Evolutionary conservation across 37 sponge, comb jelly and placozoan genomes (phyloP), one percentile per base, ranked within the genome.

Genomic region (Aplysina aerophoba): DNA sequence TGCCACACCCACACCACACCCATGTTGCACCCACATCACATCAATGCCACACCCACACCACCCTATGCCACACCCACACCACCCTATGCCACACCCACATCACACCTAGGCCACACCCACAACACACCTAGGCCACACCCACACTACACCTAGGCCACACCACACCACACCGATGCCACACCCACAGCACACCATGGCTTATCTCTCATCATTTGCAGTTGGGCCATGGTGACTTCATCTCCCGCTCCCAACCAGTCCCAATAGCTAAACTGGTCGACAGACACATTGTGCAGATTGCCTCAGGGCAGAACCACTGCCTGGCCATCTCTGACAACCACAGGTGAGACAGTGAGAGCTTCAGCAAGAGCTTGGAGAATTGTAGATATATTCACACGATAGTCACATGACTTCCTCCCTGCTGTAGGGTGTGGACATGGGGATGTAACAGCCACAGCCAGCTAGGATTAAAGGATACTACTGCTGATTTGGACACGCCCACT

Each of bases 381-480:
- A 36, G 4, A 13, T 73, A 28, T 33, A 73, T 11, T 22, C 74
- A 73, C 34, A 73, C 74, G 22, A n/a, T 38, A 40, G 2, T 40
- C 79, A 73, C 54, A 2, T 14, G 4, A 28, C 28, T 11, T n/a
- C 64, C 28, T 14, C 11, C 24, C 4, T 44, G 31, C 41, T 30
- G 12, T 73, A 93, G 93, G 73, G 85, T 90, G 21, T 95, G 91
- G 89, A 81, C 84, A 24, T 95, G 96, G 96, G 96, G 96, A 22
- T 92, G 91, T 90, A 89, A 89, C 36, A 91, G 87, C 35, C 93
- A 92, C 75, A 89, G 91, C 2, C 96, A 95, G 85, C 84, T 92
- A 38, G 96, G 96, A 16, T 71, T 91, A 55, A 54, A 82, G 16
- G 61, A 80, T 59, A 71, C 65, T 19, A 68, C 71, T 14, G 93